Evolutionary conservation across 2,113 vertebrate genomes (phyloP), one percentile per base, ranked within the genome.

Genomic region (Tachysurus vachellii): DNA sequence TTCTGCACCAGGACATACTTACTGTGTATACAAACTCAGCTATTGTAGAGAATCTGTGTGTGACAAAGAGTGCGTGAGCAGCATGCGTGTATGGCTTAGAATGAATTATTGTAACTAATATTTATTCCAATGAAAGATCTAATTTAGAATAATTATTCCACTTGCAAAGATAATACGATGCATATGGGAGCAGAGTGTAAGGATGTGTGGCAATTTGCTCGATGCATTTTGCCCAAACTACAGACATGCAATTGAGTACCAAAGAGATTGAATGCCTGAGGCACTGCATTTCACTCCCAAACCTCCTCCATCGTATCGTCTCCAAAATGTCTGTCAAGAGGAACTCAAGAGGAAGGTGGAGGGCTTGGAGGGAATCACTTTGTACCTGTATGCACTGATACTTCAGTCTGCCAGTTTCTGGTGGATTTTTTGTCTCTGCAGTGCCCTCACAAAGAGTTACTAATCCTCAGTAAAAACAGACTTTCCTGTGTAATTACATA

Each of bases 401-500:
- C 84, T 90, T 86, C 79, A 89, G 14, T 79, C 83, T 76, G 87
- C 50, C 86, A 89, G 85, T 53, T 86, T 90, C 4, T 28, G 53
- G 28, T 19, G n/a, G n/a, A 56, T 79, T 79, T 80, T 90, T 75
- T 59, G 84, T 68, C 82, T 53, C 82, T 88, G 88, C 83, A 88
- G 77, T 59, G 82, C 66, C 80, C 86, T 90, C 88, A 92, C 89
- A 91, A 92, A 90, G 88, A 89, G 88, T 87, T 70, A 79, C 89
- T 92, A 92, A 91, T 93, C 90, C 85, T 56, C 61, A 85, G 84
- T 86, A 86, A 88, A 44, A 86, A 57, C 86, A 85, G 86, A 61
- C 88, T 90, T 92, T 92, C 89, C 89, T 90, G 85, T 92, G 91
- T 93, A 91, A 92, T 93, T 92, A 91, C 87, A 90, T 83, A 89